These are phyloP conservation scores for Lithobates pipiens DNA, from an alignment of 2,797 vertebrate species.

Conservation along the genomic window DNA sequence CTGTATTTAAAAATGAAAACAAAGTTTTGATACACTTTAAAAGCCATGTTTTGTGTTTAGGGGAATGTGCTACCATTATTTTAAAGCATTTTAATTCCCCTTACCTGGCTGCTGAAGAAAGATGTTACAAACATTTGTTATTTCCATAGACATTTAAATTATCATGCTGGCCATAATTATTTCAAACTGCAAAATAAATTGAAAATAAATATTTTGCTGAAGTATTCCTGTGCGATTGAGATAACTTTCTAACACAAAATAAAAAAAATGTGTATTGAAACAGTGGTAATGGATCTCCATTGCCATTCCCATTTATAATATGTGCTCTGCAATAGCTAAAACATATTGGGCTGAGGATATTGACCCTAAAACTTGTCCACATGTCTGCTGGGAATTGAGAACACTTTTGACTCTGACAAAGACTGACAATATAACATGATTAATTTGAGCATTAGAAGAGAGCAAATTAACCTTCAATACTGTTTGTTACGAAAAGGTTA, in stretches of 20 bases:
- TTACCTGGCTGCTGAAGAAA: too few relatives aligned
- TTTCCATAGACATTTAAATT: too few relatives aligned
- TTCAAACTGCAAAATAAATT: too few relatives aligned
- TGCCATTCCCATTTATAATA: conserved; percentile 6
- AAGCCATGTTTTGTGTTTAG: too few relatives aligned
- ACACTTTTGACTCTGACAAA: conserved; percentile 10
- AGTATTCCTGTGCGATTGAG: conserved; percentile 24
- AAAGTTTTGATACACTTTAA: too few relatives aligned
- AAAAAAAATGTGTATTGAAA: conserved; percentile 19
- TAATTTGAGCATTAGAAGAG: conserved; percentile 11
- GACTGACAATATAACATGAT: conserved; percentile 20
- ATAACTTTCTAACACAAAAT: conserved; percentile 42
- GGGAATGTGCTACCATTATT: too few relatives aligned
- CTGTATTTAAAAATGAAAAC: too few relatives aligned
- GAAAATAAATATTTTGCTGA: conserved; percentile 22
- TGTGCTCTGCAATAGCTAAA: conserved; percentile 33
- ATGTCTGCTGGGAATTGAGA: conserved; percentile 6
- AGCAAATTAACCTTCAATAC: conserved; percentile 12
- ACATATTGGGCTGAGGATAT: conserved; percentile 3
- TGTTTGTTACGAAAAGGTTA: conserved; percentile 7
- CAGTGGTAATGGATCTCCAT: conserved; percentile 4
- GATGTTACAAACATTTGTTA: too few relatives aligned
- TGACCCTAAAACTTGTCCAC: conserved; percentile 49
- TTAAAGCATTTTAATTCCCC: too few relatives aligned
- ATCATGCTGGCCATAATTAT: too few relatives aligned